Percentiles rank a stretch among this genome's conserved stretches.
phyloP scores from a whole-genome alignment of 1,140 invertebrate species.

The Ridgeia piscesae region DNA sequence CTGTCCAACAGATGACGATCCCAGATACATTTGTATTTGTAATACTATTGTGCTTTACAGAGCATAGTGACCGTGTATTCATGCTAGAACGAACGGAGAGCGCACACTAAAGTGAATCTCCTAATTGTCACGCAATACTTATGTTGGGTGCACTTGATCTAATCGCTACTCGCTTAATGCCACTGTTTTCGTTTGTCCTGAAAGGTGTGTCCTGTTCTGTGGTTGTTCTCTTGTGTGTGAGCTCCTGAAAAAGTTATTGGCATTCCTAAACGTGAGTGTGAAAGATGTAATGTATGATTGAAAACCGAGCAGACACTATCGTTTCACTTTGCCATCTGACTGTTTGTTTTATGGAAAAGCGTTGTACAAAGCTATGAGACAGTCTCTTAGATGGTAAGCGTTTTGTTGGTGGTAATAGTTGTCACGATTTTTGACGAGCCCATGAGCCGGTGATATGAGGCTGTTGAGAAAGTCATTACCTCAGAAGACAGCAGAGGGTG shows the following conservation, averaged over 20 bases:
- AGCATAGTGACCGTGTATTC: background rate
- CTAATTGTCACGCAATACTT: background rate
- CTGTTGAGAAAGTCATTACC: background rate
- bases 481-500: background rate
- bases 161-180: background rate
- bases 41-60: background rate
- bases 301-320: no score
- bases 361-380: background rate
- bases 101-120: background rate
- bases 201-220: background rate
- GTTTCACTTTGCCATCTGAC: no score
- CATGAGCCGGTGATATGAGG: background rate
- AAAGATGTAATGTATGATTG: background rate
- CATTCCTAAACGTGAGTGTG: background rate
- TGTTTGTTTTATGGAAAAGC: background rate
- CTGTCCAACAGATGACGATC: background rate
- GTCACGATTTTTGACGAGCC: background rate
- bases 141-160: slow-evolving; percentile 4
- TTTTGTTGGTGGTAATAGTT: background rate
- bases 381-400: background rate
- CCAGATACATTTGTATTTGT: background rate
- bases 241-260: background rate
- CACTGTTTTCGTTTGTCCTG: background rate
- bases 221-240: background rate
- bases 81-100: background rate